Conservation (phyloP, 2,113 vertebrate genomes). For the Stictonetta naevosa region DNA sequence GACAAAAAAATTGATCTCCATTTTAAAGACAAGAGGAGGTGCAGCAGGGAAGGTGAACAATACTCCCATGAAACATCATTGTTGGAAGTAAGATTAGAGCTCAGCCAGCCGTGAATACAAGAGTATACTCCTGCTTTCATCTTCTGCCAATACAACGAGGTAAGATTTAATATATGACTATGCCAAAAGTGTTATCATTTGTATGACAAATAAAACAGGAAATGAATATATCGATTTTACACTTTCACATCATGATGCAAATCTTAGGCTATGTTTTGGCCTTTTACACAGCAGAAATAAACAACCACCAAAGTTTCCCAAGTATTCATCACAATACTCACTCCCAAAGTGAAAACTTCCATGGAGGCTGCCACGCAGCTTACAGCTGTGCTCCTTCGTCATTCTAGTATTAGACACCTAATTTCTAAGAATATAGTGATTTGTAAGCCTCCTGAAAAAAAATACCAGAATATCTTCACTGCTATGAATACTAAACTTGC, state of each 20-base stretch:
- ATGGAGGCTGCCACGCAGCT: not conserved
- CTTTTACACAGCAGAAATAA: constrained; percentile 15
- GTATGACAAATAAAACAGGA: not conserved
- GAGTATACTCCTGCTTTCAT: not conserved
- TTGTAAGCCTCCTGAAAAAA: not conserved
- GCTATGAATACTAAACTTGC: not conserved
- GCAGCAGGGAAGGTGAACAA: not conserved
- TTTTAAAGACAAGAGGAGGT: not conserved
- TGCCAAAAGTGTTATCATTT: not conserved
- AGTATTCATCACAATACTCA: not conserved
- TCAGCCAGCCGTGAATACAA: not conserved
- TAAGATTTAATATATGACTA: not conserved
- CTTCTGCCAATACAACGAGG: not conserved
- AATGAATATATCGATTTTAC: not conserved
- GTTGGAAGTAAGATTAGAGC: not conserved
- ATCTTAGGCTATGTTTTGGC: not conserved
- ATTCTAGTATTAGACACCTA: not conserved
- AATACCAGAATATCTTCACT: not conserved
- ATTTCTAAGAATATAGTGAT: not conserved
- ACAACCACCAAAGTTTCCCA: not conserved
- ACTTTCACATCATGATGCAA: not conserved
- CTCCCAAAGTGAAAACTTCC: not conserved
- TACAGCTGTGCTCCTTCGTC: not conserved
- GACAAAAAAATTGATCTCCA: not conserved
- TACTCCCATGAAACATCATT: not conserved